Evolutionary conservation across 2,888 invertebrate species (phyloP), one percentile per base, ranked within the genome.

Genomic region (Micoletzkya japonica): DNA sequence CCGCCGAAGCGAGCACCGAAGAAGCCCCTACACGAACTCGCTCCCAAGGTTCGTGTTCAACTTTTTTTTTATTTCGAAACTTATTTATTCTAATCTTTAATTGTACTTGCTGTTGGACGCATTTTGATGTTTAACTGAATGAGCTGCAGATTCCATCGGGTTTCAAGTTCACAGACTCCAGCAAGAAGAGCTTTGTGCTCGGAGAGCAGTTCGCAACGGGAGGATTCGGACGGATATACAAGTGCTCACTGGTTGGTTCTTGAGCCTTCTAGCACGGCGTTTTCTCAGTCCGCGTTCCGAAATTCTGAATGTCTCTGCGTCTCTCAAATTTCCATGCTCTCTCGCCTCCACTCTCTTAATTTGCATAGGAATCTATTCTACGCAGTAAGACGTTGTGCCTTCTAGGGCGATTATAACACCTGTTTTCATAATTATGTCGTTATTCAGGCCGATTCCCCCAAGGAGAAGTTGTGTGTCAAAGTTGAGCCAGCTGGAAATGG

Each of bases 401-500:
- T 6, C 14, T n/a, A n/a, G 14, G 6, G 52, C 52, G 52, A n/a
- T 52, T 52, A 4, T n/a, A 52, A 6, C n/a, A n/a, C 6, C 6
- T n/a, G 24, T 52, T 17, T 6, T 14, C 14, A 44, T 14, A 14
- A 20, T 44, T 14, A 44, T 44, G 24, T 56, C 7, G 10, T 14
- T 36, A 10, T 49, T 54, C 74, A 67, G 37, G 26, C 76, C 72
- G 68, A 59, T 30, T 78, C 74, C 7, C 74, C 64, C 39, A 67
- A 70, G 10, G 72, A 71, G 2, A 73, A 77, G 17, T 70, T 81
- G 58, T 80, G 81, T 6, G 74, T 85, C 57, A 85, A 85, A 71
- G 76, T 86, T 92, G 98, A 98, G 86, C 95, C 94, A 2, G 92
- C 93, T 86, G 90, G 90, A 14, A 98, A 94, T 88, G 98, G 98